A percentile compares a stretch with the other conserved stretches of the same genome.
Conservation (phyloP, 2,888 invertebrate species). For the Lasioglossum morio region DNA sequence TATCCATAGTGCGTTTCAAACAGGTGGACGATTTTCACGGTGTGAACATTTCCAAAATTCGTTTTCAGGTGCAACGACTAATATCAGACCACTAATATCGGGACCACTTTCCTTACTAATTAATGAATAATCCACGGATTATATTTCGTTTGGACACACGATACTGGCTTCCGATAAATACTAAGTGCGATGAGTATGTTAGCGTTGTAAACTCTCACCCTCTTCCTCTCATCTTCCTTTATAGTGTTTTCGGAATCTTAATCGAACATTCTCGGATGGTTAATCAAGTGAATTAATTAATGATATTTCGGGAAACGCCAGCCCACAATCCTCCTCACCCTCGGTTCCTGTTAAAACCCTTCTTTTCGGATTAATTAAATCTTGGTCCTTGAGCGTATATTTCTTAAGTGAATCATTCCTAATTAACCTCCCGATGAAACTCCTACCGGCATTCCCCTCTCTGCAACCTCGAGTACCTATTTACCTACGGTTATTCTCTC, state of each 20-base stretch:
- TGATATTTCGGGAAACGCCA: conserved; percentile 43
- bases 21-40: not conserved
- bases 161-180: conserved; percentile 46
- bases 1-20: not conserved
- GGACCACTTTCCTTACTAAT: conserved; percentile 36
- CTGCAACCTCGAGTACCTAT: not conserved
- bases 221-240: conserved; percentile 7
- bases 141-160: conserved; percentile 18
- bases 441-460: not conserved
- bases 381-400: conserved; percentile 76
- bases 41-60: not conserved
- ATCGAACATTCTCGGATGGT: conserved; percentile 45
- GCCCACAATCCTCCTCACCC: not conserved
- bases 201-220: conserved; percentile 36
- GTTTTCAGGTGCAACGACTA: conserved; percentile 49
- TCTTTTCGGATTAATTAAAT: conserved; percentile 69
- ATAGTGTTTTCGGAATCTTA: not conserved
- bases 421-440: conserved; percentile 1
- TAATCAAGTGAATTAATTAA: conserved; percentile 52
- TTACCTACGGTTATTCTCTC: not conserved
- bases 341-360: conserved; percentile 25
- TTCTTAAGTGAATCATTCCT: conserved; percentile 28
- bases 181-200: conserved; percentile 59
- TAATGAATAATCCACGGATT: conserved; percentile 31
- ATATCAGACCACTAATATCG: conserved; percentile 37